Evolutionary conservation across 2,797 vertebrate genomes (phyloP), one percentile per base, ranked within the genome.

Genomic region (Pangasius macronema): DNA sequence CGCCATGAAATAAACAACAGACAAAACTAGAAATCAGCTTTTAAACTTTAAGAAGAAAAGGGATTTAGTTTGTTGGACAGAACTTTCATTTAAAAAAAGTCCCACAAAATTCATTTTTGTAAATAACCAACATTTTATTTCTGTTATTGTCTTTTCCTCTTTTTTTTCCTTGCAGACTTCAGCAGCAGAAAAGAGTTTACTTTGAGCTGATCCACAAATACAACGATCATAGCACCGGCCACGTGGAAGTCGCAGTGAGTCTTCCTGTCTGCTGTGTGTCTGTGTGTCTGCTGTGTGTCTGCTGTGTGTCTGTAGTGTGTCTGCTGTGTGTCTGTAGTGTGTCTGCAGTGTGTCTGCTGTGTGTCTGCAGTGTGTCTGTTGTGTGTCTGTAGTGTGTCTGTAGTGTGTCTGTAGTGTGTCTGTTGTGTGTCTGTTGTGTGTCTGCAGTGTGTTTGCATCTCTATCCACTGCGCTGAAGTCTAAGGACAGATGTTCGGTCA

Each of bases 161-260:
- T 11, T 27, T 39, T 39, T 39, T 39, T 75, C 83, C 67, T 68
- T 57, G 57, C 90, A 99, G 98, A 92, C 91, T 99, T 87, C 95
- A 94, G 75, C 90, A 95, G 9, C 87, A 94, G 86, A 94, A 68
- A 89, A 96, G 89, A 92, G 99, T 99, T 93, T 99, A 97, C 91
- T 99, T 99, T 88, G 98, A 99, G 94, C 93, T 99, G 79, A 93
- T 99, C 53, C 97, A 99, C 94, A 98, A 99, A 90, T 98, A 99
- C 90, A 94, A 98, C 0, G 89, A 96, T 57, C 91, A 87, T 92
- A 97, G 97, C 84, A 97, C 96, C 0, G 98, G 99, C 89, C 98
- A 99, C 0, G 97, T 99, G 93, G 98, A 97, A 93, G 95, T 99
- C 30, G 98, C 96, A 39, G 98, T 99, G 94, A 97, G 91, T 88